Evolutionary conservation across 2,888 invertebrate species (phyloP).

Genomic region (Heliconius erato): DNA sequence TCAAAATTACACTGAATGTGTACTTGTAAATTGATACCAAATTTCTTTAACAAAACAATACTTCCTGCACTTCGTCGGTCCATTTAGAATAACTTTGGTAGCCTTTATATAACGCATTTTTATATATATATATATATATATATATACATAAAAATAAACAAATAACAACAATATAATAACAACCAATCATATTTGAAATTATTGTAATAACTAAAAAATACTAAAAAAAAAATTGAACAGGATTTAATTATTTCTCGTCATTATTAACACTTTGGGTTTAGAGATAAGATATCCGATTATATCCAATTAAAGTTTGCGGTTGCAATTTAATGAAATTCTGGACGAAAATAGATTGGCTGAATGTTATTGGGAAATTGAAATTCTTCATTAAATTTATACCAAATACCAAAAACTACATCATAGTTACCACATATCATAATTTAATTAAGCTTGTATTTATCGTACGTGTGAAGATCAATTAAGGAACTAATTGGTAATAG

Average conservation of each 20-base stretch:
- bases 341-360: neutral
- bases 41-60: neutral
- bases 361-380: neutral
- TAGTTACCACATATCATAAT: neutral
- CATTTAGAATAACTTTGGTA: too few species aligned
- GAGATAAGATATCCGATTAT: neutral
- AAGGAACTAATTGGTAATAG: neutral
- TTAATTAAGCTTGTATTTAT: neutral
- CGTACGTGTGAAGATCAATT: constrained; percentile 28
- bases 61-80: neutral
- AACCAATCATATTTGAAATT: neutral
- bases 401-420: neutral
- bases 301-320: neutral
- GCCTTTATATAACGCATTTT: too few species aligned
- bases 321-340: neutral
- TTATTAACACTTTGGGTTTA: neutral
- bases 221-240: neutral
- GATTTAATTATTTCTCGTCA: neutral
- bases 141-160: too few species aligned
- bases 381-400: neutral
- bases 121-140: too few species aligned
- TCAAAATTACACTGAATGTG: neutral
- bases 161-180: too few species aligned
- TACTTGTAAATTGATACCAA: neutral
- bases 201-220: neutral